These are phyloP conservation scores for Patiria pectinifera DNA, from an alignment of 53 echinoderm and acorn worm species.

Conservation along the genomic window DNA sequence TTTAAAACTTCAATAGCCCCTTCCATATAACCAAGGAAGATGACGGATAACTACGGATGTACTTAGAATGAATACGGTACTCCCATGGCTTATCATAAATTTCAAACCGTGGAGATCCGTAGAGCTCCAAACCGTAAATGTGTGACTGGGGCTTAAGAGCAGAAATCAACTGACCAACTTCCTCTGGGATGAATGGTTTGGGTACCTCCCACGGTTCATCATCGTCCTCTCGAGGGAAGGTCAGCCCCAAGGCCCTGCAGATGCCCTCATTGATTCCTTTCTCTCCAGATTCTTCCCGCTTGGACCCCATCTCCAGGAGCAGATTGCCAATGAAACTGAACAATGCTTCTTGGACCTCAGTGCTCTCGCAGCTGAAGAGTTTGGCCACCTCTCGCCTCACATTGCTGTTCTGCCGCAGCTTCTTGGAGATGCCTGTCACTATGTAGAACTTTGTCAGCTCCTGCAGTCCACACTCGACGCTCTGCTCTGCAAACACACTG, in stretches of 20 bases:
- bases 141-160: neutral
- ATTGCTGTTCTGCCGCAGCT: slow-evolving; percentile 7
- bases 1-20: too few species aligned
- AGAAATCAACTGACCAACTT: neutral
- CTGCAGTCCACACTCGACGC: slow-evolving; percentile 37
- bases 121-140: too few species aligned
- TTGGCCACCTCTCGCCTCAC: slow-evolving; percentile 67
- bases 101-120: too few species aligned
- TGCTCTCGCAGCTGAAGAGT: slow-evolving; percentile 56
- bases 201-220: slow-evolving; percentile 51
- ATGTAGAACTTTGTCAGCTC: slow-evolving; percentile 49
- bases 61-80: slow-evolving; percentile 16
- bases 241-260: slow-evolving; percentile 31
- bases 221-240: slow-evolving; percentile 30
- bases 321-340: slow-evolving; percentile 60
- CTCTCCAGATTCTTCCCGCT: neutral
- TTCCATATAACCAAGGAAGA: too few species aligned
- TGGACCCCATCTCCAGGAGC: slow-evolving; percentile 26
- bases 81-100: too few species aligned
- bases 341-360: slow-evolving; percentile 42
- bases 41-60: too few species aligned
- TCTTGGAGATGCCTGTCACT: slow-evolving; percentile 19
- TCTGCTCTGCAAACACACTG: slow-evolving; percentile 32
- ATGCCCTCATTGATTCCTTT: slow-evolving; percentile 39
- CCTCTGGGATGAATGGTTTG: slow-evolving; percentile 64